Evolutionary conservation across 2,113 vertebrate genomes (phyloP), one percentile per base, ranked within the genome.

Genomic region (Tragelaphus scriptus): DNA sequence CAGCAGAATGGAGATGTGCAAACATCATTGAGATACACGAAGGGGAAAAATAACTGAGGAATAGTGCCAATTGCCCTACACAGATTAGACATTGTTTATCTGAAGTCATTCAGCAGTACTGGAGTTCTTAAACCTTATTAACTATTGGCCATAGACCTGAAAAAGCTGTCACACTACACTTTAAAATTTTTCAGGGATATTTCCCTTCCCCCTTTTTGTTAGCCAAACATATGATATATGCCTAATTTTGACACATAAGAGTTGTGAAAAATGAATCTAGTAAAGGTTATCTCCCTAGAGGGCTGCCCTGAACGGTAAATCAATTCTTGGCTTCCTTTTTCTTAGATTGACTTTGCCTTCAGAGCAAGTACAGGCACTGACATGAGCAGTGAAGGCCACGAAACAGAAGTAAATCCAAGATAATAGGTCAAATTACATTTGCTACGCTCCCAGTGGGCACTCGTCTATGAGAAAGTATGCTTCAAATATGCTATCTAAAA

Each of bases 241-340:
- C 9, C 28, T 75, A 65, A 81, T 49, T 96, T 92, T 92, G 58
- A 12, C 30, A 88, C 68, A 68, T 44, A 49, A 15, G 53, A 55
- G 5, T 84, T 88, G 21, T 59, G 71, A 91, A 55, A 79, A 93
- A 88, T 86, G 36, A 89, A 94, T 65, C 10, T 12, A 36, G 14
- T 65, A 85, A 96, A 97, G 44, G 8, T 88, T 47, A 85, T 51
- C 5, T 92, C 44, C 26, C 82, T 3, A 68, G 32, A 91, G n/a
- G 26, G 2, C 7, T 77, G 2, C 8, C 5, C 17, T 75, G 47
- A 93, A 89, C 2, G 28, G 44, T 53, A 94, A 93, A 80, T 85
- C 55, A 51, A 71, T 90, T 71, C 32, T 88, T 85, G 58, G 23
- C 7, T 97, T 95, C 44, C 26, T 86, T 96, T 94, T 95, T 93